phyloP scores from a whole-genome alignment of 2,888 invertebrate genomes.

The Sarcophaga rosellei region DNA sequence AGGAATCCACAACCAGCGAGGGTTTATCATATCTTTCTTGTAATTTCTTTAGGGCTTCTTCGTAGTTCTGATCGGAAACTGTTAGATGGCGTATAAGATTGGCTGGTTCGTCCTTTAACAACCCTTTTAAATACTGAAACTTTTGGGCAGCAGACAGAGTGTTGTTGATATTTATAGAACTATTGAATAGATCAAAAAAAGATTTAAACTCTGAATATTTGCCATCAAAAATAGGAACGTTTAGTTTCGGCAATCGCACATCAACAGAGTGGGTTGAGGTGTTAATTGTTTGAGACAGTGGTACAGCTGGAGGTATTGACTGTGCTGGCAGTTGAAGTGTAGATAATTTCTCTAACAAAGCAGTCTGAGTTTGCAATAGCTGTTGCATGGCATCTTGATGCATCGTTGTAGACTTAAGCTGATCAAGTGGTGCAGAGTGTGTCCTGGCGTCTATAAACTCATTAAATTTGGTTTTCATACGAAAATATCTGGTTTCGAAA shows the following conservation, averaged over 20 bases:
- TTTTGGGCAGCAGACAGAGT: slow-evolving; percentile 8
- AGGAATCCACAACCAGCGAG: slow-evolving; percentile 48
- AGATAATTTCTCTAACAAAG: slow-evolving; percentile 16
- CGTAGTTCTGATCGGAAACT: slow-evolving; percentile 49
- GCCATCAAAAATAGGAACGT: too few species aligned
- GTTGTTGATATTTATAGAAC: slow-evolving; percentile 7
- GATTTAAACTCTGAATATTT: slow-evolving; percentile 5
- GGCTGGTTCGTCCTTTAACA: slow-evolving; percentile 31
- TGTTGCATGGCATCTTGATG: slow-evolving; percentile 22
- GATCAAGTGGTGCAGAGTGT: background rate
- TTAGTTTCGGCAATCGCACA: too few species aligned
- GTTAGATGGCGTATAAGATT: slow-evolving; percentile 41
- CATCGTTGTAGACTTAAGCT: slow-evolving; percentile 30
- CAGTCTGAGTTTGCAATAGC: slow-evolving; percentile 16
- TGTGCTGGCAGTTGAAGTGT: slow-evolving; percentile 1
- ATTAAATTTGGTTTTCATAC: slow-evolving; percentile 1
- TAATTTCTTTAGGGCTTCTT: slow-evolving; percentile 51
- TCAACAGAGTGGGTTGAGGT: too few species aligned
- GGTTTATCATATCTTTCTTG: slow-evolving; percentile 54
- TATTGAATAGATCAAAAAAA: slow-evolving; percentile 26
- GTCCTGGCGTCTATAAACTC: slow-evolving; percentile 4
- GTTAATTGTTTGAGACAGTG: too few species aligned
- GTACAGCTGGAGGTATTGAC: background rate
- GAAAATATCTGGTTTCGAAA: slow-evolving; percentile 4
- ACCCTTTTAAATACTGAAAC: slow-evolving; percentile 38